phyloP scores from a whole-genome alignment of 2,113 vertebrate genomes.

The Empidonax alnorum region DNA sequence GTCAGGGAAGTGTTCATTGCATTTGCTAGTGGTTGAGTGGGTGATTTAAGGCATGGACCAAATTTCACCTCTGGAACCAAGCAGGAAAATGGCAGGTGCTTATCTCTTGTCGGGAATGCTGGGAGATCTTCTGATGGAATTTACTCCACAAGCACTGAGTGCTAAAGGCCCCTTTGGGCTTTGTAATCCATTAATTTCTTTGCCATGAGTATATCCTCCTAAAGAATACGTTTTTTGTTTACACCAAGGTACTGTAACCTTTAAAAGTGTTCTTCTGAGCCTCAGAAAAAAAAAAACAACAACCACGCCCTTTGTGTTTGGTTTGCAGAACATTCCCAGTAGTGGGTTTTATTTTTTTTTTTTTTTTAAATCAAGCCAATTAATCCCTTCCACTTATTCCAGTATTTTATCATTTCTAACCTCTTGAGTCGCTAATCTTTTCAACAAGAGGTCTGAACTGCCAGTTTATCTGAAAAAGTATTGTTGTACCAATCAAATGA shows the following conservation, averaged over 20 bases:
- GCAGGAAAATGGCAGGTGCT: background rate
- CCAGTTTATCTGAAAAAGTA: slow-evolving; percentile 46
- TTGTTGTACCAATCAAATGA: background rate
- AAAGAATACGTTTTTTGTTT: background rate
- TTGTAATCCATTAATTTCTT: background rate
- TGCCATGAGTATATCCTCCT: background rate
- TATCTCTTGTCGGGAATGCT: background rate
- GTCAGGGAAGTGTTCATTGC: background rate
- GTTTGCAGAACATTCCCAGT: background rate
- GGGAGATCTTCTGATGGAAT: background rate
- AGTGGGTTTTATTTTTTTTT: background rate
- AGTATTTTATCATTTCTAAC: background rate
- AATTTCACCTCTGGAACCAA: background rate
- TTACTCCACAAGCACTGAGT: background rate
- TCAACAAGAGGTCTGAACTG: slow-evolving; percentile 22
- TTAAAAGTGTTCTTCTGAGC: background rate
- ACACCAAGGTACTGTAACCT: background rate
- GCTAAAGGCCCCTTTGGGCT: background rate
- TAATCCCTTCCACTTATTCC: background rate
- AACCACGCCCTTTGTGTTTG: background rate
- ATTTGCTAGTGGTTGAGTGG: background rate
- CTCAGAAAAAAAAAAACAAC: background rate
- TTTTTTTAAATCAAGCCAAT: background rate
- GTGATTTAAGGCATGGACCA: background rate
- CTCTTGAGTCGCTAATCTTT: background rate